These are phyloP conservation scores for Gyrodactylus salaris DNA, from an alignment of 1,140 invertebrate species.

Conservation along the genomic window DNA sequence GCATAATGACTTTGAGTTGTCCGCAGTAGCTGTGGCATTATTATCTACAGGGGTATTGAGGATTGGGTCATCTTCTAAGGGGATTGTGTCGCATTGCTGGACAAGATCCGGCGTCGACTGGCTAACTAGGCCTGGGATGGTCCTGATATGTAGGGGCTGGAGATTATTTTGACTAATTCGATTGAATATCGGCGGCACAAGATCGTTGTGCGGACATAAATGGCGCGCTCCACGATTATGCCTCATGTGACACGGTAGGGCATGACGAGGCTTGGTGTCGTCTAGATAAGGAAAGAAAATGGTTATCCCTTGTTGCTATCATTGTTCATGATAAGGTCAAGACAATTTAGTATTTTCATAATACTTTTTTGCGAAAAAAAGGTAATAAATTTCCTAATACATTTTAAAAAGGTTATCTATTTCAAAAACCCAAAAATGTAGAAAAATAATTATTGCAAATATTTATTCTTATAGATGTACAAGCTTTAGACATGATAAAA, in stretches of 20 bases:
- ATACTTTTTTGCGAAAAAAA: too few relatives aligned
- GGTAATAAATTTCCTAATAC: too few relatives aligned
- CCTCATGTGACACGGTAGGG: neutral
- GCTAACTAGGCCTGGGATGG: neutral
- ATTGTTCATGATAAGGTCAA: too few relatives aligned
- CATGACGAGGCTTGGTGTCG: neutral
- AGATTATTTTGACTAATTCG: neutral
- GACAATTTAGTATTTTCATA: too few relatives aligned
- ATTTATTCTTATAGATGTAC: too few relatives aligned
- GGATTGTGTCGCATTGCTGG: neutral
- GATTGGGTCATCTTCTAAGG: neutral
- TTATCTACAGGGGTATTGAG: neutral
- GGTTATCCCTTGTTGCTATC: too few relatives aligned
- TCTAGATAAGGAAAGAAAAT: neutral
- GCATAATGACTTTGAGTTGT: neutral
- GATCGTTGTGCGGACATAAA: neutral
- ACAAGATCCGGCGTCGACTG: neutral
- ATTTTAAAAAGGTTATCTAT: too few relatives aligned
- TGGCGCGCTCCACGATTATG: neutral
- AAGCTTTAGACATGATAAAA: too few relatives aligned
- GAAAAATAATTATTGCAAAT: too few relatives aligned
- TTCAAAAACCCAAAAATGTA: too few relatives aligned
- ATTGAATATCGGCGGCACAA: neutral
- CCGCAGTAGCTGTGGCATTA: neutral
- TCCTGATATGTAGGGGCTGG: neutral